A percentile compares a stretch with the other conserved stretches of the same genome.
Conservation (phyloP, 2,113 vertebrate genomes). For the Sceloporus tristichus region DNA sequence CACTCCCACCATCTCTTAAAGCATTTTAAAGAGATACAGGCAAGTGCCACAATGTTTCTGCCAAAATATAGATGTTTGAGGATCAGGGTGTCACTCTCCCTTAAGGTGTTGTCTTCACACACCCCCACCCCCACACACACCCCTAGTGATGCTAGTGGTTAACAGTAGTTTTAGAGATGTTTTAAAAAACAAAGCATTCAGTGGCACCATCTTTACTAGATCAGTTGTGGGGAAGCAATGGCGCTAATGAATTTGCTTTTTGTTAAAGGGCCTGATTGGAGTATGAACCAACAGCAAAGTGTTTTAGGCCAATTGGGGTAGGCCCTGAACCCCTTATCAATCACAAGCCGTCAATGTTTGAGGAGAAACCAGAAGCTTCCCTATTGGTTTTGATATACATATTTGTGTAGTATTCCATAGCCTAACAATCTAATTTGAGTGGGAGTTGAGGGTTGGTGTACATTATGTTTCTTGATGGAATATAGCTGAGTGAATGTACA, state of each 20-base stretch:
- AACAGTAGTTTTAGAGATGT: neutral
- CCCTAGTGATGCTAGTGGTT: no score
- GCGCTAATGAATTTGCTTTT: neutral
- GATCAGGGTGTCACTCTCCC: no score
- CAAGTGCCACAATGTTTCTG: no score
- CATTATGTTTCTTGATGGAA: neutral
- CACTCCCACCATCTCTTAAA: no score
- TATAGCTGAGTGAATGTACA: neutral
- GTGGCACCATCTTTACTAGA: neutral
- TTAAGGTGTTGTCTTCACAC: no score
- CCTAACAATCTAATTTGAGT: neutral
- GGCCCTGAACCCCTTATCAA: no score
- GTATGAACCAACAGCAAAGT: neutral
- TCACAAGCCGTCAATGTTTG: neutral
- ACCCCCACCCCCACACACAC: no score
- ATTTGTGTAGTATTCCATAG: neutral
- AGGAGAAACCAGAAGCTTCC: no score
- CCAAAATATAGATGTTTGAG: no score
- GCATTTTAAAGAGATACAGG: no score
- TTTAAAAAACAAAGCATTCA: neutral
- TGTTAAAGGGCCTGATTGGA: neutral
- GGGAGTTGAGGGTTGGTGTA: no score
- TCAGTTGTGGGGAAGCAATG: neutral
- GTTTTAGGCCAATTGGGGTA: neutral
- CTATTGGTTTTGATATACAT: neutral